A percentile compares a stretch with the other conserved stretches of the same genome.
These are phyloP conservation scores for Corydoras maculifer DNA, from an alignment of 2,113 vertebrate genomes.

Conservation along the genomic window DNA sequence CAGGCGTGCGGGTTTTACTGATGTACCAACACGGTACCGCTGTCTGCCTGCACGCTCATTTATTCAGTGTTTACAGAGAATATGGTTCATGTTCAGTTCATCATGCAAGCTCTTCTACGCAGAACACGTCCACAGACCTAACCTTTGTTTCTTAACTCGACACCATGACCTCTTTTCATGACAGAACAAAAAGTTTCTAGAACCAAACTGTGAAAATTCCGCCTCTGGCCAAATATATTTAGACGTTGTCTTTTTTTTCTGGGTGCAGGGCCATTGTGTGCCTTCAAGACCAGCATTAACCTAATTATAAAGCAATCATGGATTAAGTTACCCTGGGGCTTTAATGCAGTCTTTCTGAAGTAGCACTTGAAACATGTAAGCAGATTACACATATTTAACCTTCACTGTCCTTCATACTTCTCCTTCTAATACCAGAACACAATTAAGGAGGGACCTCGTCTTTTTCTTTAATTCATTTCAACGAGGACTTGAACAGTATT, in stretches of 20 bases:
- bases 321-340: slow-evolving; percentile 14
- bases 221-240: too few species aligned
- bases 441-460: slow-evolving; percentile 17
- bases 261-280: slow-evolving; percentile 1
- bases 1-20: slow-evolving; percentile 19
- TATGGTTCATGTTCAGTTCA: neutral
- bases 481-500: slow-evolving; percentile 24
- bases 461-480: slow-evolving; percentile 20
- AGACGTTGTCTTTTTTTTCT: too few species aligned
- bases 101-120: neutral
- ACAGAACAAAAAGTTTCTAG: neutral
- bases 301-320: slow-evolving; percentile 28
- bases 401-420: slow-evolving; percentile 31
- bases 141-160: too few species aligned
- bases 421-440: slow-evolving; percentile 15
- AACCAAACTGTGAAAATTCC: neutral
- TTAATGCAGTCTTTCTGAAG: slow-evolving; percentile 16
- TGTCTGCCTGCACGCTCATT: slow-evolving; percentile 1
- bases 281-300: slow-evolving; percentile 15
- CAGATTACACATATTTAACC: slow-evolving; percentile 22
- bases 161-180: too few species aligned
- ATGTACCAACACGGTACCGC: slow-evolving; percentile 1
- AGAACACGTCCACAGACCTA: too few species aligned
- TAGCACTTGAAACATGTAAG: slow-evolving; percentile 17
- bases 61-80: slow-evolving; percentile 11